Conservation (phyloP, 2,113 vertebrate species). For the Ptilorrhoa leucosticta region DNA sequence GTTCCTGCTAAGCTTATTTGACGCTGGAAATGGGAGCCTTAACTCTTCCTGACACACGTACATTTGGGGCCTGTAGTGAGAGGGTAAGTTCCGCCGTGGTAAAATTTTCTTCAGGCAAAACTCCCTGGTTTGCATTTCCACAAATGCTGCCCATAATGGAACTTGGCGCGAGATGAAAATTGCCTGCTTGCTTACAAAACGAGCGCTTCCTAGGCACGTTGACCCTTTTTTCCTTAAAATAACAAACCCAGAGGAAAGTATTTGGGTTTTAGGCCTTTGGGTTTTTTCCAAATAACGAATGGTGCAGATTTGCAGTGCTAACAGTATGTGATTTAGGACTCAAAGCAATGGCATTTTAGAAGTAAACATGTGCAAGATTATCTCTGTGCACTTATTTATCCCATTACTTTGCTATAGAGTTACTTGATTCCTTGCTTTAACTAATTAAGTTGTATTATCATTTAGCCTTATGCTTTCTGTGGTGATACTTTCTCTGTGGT, state of each 20-base stretch:
- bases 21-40: neutral
- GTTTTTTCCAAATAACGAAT: neutral
- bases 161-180: neutral
- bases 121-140: neutral
- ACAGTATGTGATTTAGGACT: neutral
- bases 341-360: neutral
- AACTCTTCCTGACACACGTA: neutral
- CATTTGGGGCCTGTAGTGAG: neutral
- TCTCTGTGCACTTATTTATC: neutral
- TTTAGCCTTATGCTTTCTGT: neutral
- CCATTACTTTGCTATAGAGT: neutral
- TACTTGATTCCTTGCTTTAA: neutral
- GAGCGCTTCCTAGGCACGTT: neutral
- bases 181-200: neutral
- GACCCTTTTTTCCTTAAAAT: slow-evolving; percentile 27
- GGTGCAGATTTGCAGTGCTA: neutral
- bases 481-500: neutral
- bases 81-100: neutral
- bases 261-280: neutral
- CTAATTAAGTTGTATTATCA: neutral
- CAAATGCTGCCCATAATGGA: neutral
- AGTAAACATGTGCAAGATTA: neutral
- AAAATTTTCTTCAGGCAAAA: neutral
- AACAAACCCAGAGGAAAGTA: slow-evolving; percentile 13
- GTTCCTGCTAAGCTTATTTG: neutral